Evolutionary conservation across 2,797 vertebrate genomes (phyloP).

Genomic region (Botia almorhae): DNA sequence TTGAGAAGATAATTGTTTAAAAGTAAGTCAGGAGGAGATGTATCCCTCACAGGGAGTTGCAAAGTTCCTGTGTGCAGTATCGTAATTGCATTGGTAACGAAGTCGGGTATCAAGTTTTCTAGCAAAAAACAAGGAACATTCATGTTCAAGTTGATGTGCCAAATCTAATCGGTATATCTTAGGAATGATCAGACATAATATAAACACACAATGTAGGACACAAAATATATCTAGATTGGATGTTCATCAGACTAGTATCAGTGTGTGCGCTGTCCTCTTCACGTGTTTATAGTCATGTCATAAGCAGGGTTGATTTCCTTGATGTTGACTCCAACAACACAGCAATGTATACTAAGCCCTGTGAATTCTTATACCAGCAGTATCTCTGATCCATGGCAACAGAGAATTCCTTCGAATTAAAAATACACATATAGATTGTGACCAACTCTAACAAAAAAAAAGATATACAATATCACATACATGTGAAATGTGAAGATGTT

Average conservation of each 20-base stretch:
- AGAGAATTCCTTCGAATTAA: constrained; percentile 15
- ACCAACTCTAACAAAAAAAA: neutral
- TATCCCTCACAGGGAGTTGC: neutral
- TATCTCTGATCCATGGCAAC: constrained; percentile 17
- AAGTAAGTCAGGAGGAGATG: constrained; percentile 8
- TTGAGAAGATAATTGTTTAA: neutral
- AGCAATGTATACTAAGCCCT: constrained; percentile 13
- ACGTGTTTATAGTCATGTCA: neutral
- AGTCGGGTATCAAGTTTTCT: neutral
- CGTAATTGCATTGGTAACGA: neutral
- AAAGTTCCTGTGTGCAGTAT: neutral
- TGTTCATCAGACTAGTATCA: neutral
- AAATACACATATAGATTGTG: constrained; percentile 23
- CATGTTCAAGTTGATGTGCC: constrained; percentile 25
- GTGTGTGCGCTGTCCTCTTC: too few species aligned
- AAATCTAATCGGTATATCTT: constrained; percentile 26
- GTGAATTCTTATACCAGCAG: constrained; percentile 43
- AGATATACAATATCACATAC: neutral
- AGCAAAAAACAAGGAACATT: neutral
- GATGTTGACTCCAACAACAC: neutral
- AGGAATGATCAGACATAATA: neutral
- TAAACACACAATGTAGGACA: neutral
- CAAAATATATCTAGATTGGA: neutral
- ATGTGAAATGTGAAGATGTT: neutral
- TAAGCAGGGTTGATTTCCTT: neutral